Evolutionary conservation across 1,140 invertebrate species (phyloP).

Genomic region (Orius insidiosus): DNA sequence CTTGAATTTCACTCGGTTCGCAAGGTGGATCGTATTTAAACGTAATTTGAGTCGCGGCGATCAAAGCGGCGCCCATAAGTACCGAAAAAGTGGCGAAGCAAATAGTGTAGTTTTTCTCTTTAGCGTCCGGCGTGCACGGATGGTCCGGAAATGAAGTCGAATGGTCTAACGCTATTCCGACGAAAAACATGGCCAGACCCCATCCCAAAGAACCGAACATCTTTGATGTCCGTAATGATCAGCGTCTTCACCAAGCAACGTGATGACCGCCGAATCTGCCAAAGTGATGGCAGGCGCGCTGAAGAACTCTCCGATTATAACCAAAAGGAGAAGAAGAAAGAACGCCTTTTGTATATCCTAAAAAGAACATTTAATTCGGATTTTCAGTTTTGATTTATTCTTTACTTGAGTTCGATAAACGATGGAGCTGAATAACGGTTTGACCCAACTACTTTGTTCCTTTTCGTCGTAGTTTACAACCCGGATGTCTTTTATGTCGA

Average conservation of each 20-base stretch:
- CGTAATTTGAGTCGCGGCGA: slow-evolving; percentile 78
- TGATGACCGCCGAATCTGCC: slow-evolving; percentile 91
- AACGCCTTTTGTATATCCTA: slow-evolving; percentile 92
- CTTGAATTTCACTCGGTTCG: slow-evolving; percentile 16
- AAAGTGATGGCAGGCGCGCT: slow-evolving; percentile 90
- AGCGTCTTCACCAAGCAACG: slow-evolving; percentile 77
- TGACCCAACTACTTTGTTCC: slow-evolving; percentile 60
- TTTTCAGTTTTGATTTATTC: slow-evolving; percentile 1
- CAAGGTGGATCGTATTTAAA: slow-evolving; percentile 52
- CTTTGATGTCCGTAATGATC: slow-evolving; percentile 89
- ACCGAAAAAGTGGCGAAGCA: slow-evolving; percentile 97
- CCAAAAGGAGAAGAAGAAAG: slow-evolving; percentile 73
- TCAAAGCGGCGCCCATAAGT: slow-evolving; percentile 85
- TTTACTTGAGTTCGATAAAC: slow-evolving; percentile 56
- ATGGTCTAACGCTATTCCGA: slow-evolving; percentile 94
- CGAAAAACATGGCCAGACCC: slow-evolving; percentile 97
- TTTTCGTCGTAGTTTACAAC: slow-evolving; percentile 68
- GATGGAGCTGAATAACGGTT: slow-evolving; percentile 81
- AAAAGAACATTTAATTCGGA: slow-evolving; percentile 4
- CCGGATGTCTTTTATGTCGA: slow-evolving; percentile 44
- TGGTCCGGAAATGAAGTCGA: slow-evolving; percentile 77
- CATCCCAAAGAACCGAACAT: slow-evolving; percentile 98
- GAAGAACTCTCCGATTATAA: slow-evolving; percentile 94
- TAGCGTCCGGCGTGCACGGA: slow-evolving; percentile 72
- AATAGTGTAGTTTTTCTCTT: slow-evolving; percentile 95